Evolutionary conservation across 2,888 invertebrate species (phyloP), one percentile per base, ranked within the genome.

Genomic region (Hartigia nigra): DNA sequence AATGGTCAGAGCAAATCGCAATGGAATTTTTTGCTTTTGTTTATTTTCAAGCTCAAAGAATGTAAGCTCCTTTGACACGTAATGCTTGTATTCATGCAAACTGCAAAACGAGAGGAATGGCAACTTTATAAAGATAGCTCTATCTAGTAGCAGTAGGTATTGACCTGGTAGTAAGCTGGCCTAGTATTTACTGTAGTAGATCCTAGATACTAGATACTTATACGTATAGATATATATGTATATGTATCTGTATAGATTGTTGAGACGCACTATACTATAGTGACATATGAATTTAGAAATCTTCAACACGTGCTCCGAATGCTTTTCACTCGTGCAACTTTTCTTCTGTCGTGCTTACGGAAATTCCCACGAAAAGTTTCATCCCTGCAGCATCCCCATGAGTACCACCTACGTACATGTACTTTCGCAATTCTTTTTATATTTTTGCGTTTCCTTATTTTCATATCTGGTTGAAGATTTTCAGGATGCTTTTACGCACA

Each of bases 281-380:
- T 55, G 55, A 55, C 23, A 55, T 23, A 55, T 9, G 34, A 72
- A 55, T 75, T 31, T 23, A 12, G 31, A 78, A 75, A 55, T 72
- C 74, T 77, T 31, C 55, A 74, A 77, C 77, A 77, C 69, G 36
- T 74, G 74, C n/a, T 55, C 14, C 74, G 77, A 32, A 74, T 74
- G 74, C 55, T 77, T 39, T 77, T 77, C 70, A 39, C 34, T 74
- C 23, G 14, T 55, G n/a, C 23, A 69, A 55, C n/a, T 35, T 77
- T 74, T 74, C 31, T 31, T 77, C 74, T n/a, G 2, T 72, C 31
- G 12, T 72, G 34, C 72, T 34, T 31, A 72, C 32, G 34, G 31
- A 31, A 31, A 32, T 72, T 72, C 32, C 12, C 72, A 32, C 31
- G 12, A 32, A 72, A 72, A 72, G 72, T 72, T 72, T 72, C 34